A percentile compares a stretch with the other conserved stretches of the same genome.
Conservation (phyloP, 2,113 vertebrate species). For the Delphinus delphis region DNA sequence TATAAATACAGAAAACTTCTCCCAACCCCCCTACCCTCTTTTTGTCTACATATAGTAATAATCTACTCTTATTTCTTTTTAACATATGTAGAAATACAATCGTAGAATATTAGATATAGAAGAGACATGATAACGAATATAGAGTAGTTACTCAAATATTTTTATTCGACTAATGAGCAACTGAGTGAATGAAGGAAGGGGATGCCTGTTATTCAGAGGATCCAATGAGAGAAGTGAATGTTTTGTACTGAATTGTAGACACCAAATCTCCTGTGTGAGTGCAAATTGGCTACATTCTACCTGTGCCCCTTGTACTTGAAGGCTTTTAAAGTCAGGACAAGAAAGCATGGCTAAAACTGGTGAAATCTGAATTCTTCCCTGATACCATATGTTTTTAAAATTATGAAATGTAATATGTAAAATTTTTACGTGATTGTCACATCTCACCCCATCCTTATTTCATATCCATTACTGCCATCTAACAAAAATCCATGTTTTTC, state of each 20-base stretch:
- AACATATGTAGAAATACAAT: constrained; percentile 5
- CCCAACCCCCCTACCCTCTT: not conserved
- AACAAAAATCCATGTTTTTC: not conserved
- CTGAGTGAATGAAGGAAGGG: not conserved
- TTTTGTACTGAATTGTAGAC: not conserved
- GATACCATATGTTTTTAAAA: not conserved
- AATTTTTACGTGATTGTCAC: not conserved
- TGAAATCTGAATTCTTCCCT: not conserved
- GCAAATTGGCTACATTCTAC: not conserved
- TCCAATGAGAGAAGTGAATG: not conserved
- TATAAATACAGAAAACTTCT: not conserved
- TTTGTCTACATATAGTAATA: constrained; percentile 39
- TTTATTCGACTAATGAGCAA: constrained; percentile 22
- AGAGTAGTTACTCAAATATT: not conserved
- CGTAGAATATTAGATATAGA: not conserved
- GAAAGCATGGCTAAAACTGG: not conserved
- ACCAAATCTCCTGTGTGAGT: not conserved
- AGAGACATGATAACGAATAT: not conserved
- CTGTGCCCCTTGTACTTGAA: not conserved
- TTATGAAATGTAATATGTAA: not conserved
- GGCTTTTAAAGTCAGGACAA: not conserved
- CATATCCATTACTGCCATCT: not conserved
- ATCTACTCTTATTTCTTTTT: not conserved
- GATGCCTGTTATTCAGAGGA: not conserved
- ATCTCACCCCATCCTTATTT: not conserved